Percentiles rank a stretch among this genome's conserved stretches.
phyloP scores from a whole-genome alignment of 2,113 vertebrate genomes.

The Tyto alba region DNA sequence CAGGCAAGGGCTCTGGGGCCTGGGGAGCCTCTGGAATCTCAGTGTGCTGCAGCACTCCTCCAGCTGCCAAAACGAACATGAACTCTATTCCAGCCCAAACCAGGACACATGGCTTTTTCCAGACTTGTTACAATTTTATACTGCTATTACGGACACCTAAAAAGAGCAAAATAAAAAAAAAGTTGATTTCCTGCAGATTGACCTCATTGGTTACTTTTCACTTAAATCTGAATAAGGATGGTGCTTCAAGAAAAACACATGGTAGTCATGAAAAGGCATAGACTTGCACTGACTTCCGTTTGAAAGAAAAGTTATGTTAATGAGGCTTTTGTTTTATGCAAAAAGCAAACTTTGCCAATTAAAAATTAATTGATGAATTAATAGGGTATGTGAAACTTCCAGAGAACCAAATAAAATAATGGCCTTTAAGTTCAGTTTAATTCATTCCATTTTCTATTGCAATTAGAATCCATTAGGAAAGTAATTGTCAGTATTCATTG shows the following conservation, averaged over 20 bases:
- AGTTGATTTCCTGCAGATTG: not conserved
- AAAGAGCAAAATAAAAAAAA: not conserved
- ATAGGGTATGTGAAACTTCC: not conserved
- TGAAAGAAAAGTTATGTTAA: not conserved
- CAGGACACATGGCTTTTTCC: too few relatives aligned
- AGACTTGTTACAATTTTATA: not conserved
- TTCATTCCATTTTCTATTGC: not conserved
- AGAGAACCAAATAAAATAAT: not conserved
- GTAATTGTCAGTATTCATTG: not conserved
- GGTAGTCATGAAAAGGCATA: not conserved
- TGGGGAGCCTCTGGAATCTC: too few relatives aligned
- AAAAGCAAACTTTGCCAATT: conserved; percentile 7
- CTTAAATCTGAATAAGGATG: not conserved
- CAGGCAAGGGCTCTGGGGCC: too few relatives aligned
- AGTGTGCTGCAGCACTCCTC: too few relatives aligned
- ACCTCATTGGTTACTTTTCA: not conserved
- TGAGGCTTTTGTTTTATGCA: not conserved
- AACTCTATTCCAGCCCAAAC: too few relatives aligned
- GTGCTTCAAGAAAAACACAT: not conserved
- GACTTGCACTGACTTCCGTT: not conserved
- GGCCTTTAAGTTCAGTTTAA: conserved; percentile 1
- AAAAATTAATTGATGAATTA: conserved; percentile 21
- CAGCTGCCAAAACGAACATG: too few relatives aligned
- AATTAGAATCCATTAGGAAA: conserved; percentile 10
- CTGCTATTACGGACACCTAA: not conserved